Base-by-base conservation (phyloP, 2,113 vertebrate genomes). In the Pionites leucogaster region DNA sequence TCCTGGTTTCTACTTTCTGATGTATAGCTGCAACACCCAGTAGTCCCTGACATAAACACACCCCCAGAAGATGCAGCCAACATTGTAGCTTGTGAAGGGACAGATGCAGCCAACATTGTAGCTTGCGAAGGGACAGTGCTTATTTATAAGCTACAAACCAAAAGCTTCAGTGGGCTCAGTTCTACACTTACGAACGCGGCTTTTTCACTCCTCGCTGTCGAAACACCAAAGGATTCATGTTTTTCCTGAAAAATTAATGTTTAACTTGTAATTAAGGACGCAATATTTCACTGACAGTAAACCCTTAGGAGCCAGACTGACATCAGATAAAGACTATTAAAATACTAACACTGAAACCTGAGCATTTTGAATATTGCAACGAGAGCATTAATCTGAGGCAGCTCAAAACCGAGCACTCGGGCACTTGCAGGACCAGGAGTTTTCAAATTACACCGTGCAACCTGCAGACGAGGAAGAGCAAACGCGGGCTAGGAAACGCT, bases 111-210 rank as follows among this genome's bases (percentile, higher is more conserved):
- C 70, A 49, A 5, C 16, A 15, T n/a, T 14, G 8, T 12, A 0
- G 9, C 29, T 47, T 7, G 10, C 20, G 41, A 20, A 37, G 22
- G 35, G 35, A 18, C 42, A n/a, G 24, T 17, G 55, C 12, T 9
- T 15, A 31, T 57, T 22, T 44, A 9, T 19, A 35, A 64, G n/a
- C 33, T 10, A 3, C 17, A 27, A 44, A 52, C 7, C 5, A 33
- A 33, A 33, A 25, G 13, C 23, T 39, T 22, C 33, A 63, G 33
- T 2, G 0, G 17, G 8, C 18, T 52, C 44, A 13, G 15, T 19
- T 37, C 55, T 11, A 42, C 27, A 7, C 0, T 1, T 25, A 23
- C 4, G 27, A 55, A 50, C 0, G 5, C 11, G 28, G 7, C 16
- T 22, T 25, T 50, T 46, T 41, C 19, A 31, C 22, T 7, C 1